Evolutionary conservation across 2,113 vertebrate genomes (phyloP).

Genomic region (Coturnix japonica): DNA sequence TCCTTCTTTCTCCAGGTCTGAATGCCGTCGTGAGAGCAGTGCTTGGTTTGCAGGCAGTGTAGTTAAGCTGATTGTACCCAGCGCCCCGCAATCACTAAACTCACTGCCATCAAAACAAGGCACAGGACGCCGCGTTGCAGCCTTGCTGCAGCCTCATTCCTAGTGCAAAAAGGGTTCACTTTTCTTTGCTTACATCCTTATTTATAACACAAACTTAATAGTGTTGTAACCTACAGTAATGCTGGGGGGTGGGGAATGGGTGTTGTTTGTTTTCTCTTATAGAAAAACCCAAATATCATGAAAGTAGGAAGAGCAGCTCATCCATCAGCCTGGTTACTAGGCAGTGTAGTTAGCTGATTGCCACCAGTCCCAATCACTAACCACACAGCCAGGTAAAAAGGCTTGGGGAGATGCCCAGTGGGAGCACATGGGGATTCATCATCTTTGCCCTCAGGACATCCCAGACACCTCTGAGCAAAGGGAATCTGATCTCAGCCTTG

Average conservation of each 20-base stretch:
- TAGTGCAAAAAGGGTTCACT: background rate
- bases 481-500: fast-evolving
- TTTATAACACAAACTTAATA: background rate
- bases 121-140: slow-evolving; percentile 37
- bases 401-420: slow-evolving; percentile 19
- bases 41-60: slow-evolving; percentile 92
- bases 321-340: slow-evolving; percentile 83
- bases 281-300: background rate
- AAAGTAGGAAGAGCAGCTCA: background rate
- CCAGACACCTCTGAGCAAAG: background rate
- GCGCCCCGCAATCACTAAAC: slow-evolving; percentile 84
- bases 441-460: background rate
- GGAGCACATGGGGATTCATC: background rate
- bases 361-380: slow-evolving; percentile 86
- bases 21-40: slow-evolving; percentile 12
- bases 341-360: slow-evolving; percentile 96
- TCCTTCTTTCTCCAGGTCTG: slow-evolving; percentile 4
- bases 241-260: background rate
- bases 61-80: slow-evolving; percentile 89
- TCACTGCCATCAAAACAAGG: slow-evolving; percentile 89
- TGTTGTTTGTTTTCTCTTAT: background rate
- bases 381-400: slow-evolving; percentile 89
- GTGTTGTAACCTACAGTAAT: background rate
- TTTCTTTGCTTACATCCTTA: background rate
- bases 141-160: background rate